These are phyloP conservation scores for Campylorhamphus procurvoides DNA, from an alignment of 2,113 vertebrate genomes.

Conservation along the genomic window DNA sequence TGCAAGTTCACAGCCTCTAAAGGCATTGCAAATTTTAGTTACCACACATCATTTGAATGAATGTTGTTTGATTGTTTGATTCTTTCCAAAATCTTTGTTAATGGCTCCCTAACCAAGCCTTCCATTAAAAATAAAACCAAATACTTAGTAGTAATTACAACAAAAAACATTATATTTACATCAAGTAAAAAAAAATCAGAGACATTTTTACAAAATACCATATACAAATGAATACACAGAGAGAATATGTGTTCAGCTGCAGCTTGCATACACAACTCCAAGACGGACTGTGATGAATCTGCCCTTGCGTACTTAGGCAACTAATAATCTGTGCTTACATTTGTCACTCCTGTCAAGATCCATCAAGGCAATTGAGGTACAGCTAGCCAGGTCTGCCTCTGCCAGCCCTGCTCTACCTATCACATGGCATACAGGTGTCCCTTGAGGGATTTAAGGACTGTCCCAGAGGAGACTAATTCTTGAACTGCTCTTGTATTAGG, in stretches of 20 bases:
- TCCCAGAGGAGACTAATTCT: neutral
- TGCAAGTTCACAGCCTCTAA: neutral
- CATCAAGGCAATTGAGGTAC: neutral
- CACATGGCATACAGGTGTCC: neutral
- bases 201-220: neutral
- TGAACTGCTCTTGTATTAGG: neutral
- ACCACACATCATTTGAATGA: neutral
- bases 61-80: neutral
- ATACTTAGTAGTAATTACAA: neutral
- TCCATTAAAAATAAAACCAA: neutral
- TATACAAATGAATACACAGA: neutral
- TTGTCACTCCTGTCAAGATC: neutral
- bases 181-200: neutral
- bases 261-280: neutral
- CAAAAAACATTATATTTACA: neutral
- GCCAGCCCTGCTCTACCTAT: neutral
- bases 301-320: neutral
- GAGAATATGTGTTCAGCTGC: neutral
- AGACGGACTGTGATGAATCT: neutral
- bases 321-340: neutral
- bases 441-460: neutral
- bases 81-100: neutral
- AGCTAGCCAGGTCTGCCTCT: neutral
- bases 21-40: neutral
- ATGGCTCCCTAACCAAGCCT: neutral